Evolutionary conservation across 1,140 invertebrate species (phyloP).

Genomic region (Drosophila azteca): DNA sequence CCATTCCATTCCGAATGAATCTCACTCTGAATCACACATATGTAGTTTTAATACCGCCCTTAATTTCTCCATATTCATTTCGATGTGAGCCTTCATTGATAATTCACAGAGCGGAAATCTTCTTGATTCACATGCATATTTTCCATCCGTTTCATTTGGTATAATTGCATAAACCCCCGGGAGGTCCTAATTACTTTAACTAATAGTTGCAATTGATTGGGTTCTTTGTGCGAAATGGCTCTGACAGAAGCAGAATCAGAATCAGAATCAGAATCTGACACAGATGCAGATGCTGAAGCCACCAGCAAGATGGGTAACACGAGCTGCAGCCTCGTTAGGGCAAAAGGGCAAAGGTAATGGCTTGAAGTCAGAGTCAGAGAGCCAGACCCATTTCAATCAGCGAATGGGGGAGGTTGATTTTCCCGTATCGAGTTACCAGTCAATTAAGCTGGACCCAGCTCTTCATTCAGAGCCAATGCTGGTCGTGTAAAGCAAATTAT

Average conservation of each 20-base stretch:
- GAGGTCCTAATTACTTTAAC: constrained; percentile 39
- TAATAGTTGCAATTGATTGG: constrained; percentile 51
- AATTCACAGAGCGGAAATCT: constrained; percentile 26
- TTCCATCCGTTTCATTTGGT: constrained; percentile 22
- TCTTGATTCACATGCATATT: constrained; percentile 15
- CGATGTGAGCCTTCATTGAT: constrained; percentile 19
- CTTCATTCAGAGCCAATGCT: constrained; percentile 5
- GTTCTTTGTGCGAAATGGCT: constrained; percentile 38
- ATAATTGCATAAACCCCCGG: constrained; percentile 32
- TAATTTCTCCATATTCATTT: background rate
- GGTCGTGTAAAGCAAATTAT: constrained; percentile 32
- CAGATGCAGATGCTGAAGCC: background rate
- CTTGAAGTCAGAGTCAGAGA: constrained; percentile 11
- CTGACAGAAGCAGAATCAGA: constrained; percentile 4
- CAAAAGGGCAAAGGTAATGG: constrained; percentile 17
- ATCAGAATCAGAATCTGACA: constrained; percentile 5
- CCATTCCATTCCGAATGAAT: constrained; percentile 1
- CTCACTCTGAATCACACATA: background rate
- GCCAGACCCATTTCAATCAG: constrained; percentile 44
- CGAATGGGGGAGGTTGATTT: constrained; percentile 18
- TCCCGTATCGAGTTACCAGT: constrained; percentile 41
- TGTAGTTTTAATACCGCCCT: background rate
- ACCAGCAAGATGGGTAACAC: constrained; percentile 36
- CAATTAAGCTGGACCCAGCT: constrained; percentile 17
- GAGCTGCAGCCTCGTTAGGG: constrained; percentile 55